Conservation (phyloP, 2,797 vertebrate genomes). For the Halcyon smyrnensis region DNA sequence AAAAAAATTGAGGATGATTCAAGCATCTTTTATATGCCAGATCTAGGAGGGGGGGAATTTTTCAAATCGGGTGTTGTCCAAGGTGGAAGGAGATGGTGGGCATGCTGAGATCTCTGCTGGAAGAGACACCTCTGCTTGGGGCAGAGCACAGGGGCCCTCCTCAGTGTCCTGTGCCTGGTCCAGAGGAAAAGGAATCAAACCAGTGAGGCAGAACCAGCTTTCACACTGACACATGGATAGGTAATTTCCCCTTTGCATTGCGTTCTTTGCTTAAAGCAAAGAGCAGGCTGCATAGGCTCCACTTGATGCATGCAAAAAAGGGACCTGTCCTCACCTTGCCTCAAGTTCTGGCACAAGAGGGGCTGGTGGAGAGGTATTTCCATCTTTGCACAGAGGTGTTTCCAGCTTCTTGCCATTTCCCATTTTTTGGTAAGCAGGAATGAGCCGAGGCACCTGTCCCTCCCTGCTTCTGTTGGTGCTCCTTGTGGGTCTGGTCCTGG, state of each 20-base stretch:
- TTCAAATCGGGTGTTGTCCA: background rate
- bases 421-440: background rate
- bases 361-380: background rate
- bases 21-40: background rate
- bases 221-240: accelerated
- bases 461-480: background rate
- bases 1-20: constrained; percentile 24
- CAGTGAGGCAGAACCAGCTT: background rate
- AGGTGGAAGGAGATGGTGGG: background rate
- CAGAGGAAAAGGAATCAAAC: background rate
- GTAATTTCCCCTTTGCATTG: background rate
- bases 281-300: background rate
- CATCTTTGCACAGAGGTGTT: background rate
- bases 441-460: background rate
- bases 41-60: background rate
- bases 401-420: background rate
- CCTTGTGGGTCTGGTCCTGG: background rate
- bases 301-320: background rate
- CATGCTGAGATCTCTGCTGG: background rate
- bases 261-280: background rate
- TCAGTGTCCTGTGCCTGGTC: background rate
- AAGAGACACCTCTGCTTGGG: background rate
- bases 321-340: background rate
- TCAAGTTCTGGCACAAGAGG: accelerated
- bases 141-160: background rate